A percentile compares a stretch with the other conserved stretches of the same genome.
These are phyloP conservation scores for Octodonta nipae DNA, from an alignment of 2,888 invertebrate genomes.

Conservation along the genomic window DNA sequence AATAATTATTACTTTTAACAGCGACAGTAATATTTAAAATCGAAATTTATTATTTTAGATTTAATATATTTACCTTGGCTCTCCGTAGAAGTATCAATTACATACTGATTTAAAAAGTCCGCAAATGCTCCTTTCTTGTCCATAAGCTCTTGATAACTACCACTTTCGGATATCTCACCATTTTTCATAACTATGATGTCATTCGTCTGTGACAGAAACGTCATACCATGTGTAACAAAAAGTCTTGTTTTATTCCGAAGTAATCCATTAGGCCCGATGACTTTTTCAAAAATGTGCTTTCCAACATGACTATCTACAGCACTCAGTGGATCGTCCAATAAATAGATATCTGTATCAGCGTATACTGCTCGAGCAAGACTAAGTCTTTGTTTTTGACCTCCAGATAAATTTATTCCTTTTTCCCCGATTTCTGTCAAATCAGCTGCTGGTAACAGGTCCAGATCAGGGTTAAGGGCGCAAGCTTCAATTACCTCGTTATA, in stretches of 20 bases:
- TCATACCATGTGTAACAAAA: conserved; percentile 89
- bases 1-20: too few relatives aligned
- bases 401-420: conserved; percentile 71
- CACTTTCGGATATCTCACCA: conserved; percentile 77
- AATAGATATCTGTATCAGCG: conserved; percentile 74
- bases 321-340: conserved; percentile 89
- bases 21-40: too few relatives aligned
- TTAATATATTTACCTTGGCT: conserved; percentile 32
- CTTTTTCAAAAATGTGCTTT: conserved; percentile 91
- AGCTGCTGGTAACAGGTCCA: conserved; percentile 85
- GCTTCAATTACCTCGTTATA: conserved; percentile 76
- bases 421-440: conserved; percentile 98
- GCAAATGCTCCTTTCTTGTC: conserved; percentile 75
- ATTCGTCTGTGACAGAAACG: conserved; percentile 82
- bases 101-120: conserved; percentile 66
- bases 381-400: conserved; percentile 85
- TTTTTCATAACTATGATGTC: conserved; percentile 78
- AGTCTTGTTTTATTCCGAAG: conserved; percentile 69
- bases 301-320: conserved; percentile 97
- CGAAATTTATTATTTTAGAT: too few relatives aligned
- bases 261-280: conserved; percentile 50
- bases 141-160: conserved; percentile 79
- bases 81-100: conserved; percentile 29
- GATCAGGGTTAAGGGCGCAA: conserved; percentile 81
- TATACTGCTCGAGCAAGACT: conserved; percentile 86